These are phyloP conservation scores for Drusus annulatus DNA, from an alignment of 1,140 invertebrate species.

Conservation along the genomic window DNA sequence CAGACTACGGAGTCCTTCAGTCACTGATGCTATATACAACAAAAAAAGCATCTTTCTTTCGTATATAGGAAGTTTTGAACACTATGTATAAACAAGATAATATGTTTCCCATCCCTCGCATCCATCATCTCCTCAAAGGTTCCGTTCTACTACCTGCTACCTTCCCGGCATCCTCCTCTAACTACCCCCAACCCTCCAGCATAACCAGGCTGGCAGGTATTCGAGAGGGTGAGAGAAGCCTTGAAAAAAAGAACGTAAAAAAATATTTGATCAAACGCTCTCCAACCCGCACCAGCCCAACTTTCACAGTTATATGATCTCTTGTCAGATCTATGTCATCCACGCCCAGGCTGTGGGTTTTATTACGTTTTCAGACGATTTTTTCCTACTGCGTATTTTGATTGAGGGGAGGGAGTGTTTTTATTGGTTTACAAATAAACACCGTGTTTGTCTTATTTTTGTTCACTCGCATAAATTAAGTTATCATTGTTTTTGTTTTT, in stretches of 20 bases:
- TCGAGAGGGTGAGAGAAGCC: background rate
- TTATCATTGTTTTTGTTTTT: too few species aligned
- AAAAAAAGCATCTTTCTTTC: too few species aligned
- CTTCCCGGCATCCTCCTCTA: background rate
- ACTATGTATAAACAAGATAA: slow-evolving; percentile 20
- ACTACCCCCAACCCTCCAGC: background rate
- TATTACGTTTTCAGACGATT: background rate
- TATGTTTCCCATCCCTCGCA: slow-evolving; percentile 7
- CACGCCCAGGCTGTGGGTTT: background rate
- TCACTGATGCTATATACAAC: too few species aligned
- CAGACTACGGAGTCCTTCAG: too few species aligned
- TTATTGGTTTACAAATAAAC: background rate
- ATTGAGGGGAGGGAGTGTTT: background rate
- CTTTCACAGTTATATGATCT: slow-evolving; percentile 21
- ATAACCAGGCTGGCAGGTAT: background rate
- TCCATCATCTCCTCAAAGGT: slow-evolving; percentile 5
- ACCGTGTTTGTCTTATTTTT: too few species aligned
- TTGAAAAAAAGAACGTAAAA: background rate
- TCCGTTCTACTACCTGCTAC: background rate
- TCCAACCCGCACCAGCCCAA: background rate
- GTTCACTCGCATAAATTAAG: too few species aligned
- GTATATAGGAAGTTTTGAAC: background rate
- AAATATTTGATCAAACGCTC: background rate
- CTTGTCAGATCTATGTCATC: slow-evolving; percentile 7
- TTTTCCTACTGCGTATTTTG: slow-evolving; percentile 5